These are phyloP conservation scores for Sprattus sprattus DNA, from an alignment of 2,113 vertebrate species.

Conservation along the genomic window DNA sequence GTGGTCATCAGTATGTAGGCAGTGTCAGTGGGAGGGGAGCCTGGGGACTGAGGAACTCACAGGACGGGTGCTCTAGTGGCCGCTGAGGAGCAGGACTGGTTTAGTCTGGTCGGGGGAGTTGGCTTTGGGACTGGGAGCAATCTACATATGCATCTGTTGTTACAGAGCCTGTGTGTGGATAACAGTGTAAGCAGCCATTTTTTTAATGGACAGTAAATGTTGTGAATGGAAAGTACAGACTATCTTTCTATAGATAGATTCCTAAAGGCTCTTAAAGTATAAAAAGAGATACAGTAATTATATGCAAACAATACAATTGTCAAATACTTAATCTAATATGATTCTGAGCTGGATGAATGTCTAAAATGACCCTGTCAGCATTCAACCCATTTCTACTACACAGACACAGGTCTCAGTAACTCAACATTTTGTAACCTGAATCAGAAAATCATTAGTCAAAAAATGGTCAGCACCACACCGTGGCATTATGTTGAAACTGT, in stretches of 20 bases:
- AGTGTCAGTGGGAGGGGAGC: background rate
- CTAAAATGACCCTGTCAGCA: background rate
- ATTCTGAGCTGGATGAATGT: background rate
- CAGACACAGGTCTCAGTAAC: background rate
- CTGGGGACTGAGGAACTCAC: background rate
- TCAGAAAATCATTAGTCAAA: background rate
- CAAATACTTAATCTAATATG: background rate
- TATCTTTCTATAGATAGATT: background rate
- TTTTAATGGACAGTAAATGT: background rate
- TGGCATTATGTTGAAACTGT: background rate
- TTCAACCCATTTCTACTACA: background rate
- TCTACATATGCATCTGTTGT: constrained; percentile 1
- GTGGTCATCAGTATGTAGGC: constrained; percentile 66
- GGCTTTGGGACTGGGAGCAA: background rate
- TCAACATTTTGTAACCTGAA: background rate
- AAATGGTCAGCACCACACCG: background rate
- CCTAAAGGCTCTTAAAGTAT: background rate
- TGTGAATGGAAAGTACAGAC: background rate
- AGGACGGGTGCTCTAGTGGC: background rate
- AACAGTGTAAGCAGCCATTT: background rate
- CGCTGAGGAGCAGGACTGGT: background rate
- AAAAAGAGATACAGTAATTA: background rate
- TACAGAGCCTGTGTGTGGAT: background rate
- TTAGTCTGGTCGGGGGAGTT: background rate
- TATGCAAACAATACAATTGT: background rate